Evolutionary conservation across 37 sponge, comb jelly and placozoan genomes (phyloP).

Genomic region (Diacarnus erythraeanus): DNA sequence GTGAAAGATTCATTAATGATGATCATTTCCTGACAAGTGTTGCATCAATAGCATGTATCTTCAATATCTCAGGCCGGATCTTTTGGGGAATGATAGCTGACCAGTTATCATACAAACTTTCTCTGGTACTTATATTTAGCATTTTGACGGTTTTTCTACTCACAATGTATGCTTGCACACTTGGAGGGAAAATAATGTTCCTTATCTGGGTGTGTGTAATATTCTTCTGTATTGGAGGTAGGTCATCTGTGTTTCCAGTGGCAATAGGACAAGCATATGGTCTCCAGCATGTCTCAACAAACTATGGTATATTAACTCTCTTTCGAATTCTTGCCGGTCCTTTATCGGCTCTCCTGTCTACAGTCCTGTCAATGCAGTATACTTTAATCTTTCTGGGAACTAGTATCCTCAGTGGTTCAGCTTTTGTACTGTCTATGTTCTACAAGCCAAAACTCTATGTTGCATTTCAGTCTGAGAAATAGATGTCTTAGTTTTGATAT

Average conservation of each 20-base stretch:
- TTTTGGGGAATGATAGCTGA: slow-evolving; percentile 76
- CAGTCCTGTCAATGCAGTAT: background rate
- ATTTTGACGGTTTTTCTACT: slow-evolving; percentile 27
- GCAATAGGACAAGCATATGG: slow-evolving; percentile 61
- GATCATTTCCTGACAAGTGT: slow-evolving; percentile 73
- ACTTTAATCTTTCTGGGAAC: background rate
- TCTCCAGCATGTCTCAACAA: slow-evolving; percentile 42
- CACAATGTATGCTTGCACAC: slow-evolving; percentile 30
- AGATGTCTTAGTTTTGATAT: too few species aligned
- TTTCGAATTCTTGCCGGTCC: slow-evolving; percentile 34
- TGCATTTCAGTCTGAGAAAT: too few species aligned
- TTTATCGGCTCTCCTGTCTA: slow-evolving; percentile 19
- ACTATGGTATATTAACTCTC: slow-evolving; percentile 71
- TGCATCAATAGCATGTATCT: slow-evolving; percentile 37
- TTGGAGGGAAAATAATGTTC: slow-evolving; percentile 41
- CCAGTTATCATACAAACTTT: slow-evolving; percentile 37
- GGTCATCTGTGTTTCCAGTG: slow-evolving; percentile 66
- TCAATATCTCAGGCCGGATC: slow-evolving; percentile 62
- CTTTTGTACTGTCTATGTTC: background rate
- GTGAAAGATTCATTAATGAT: slow-evolving; percentile 21
- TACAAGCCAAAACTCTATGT: background rate
- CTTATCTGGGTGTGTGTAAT: slow-evolving; percentile 75
- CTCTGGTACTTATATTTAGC: slow-evolving; percentile 33
- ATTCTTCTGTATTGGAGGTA: slow-evolving; percentile 87
- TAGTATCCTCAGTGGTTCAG: background rate